phyloP scores from a whole-genome alignment of 2,797 vertebrate genomes.

The Pseudomugil gertrudae region DNA sequence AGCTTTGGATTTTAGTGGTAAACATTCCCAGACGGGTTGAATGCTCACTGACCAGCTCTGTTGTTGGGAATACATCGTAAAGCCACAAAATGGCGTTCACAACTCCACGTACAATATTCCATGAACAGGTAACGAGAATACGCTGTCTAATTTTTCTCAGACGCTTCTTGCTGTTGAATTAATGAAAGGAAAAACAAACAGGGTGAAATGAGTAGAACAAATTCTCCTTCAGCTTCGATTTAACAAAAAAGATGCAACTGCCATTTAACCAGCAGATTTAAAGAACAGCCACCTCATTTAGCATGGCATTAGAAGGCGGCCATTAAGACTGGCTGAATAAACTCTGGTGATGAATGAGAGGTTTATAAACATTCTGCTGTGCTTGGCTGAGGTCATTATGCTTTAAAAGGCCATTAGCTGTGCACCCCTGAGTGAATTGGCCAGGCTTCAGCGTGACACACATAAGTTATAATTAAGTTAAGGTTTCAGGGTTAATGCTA shows the following conservation, averaged over 20 bases:
- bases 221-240: constrained; percentile 47
- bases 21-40: too few species aligned
- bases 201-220: constrained; percentile 38
- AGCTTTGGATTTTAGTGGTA: too few species aligned
- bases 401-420: constrained; percentile 70
- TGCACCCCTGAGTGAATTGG: constrained; percentile 42
- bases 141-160: constrained; percentile 3
- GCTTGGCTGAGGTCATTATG: constrained; percentile 62
- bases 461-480: constrained; percentile 51
- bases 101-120: too few species aligned
- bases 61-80: too few species aligned
- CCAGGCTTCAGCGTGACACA: constrained; percentile 32
- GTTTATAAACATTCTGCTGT: constrained; percentile 67
- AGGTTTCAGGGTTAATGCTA: constrained; percentile 27
- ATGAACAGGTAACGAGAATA: too few species aligned
- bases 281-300: constrained; percentile 64
- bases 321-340: constrained; percentile 62
- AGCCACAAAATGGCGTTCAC: too few species aligned
- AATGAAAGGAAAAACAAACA: constrained; percentile 44
- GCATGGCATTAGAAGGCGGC: constrained; percentile 47
- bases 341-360: constrained; percentile 59
- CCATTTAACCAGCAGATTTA: constrained; percentile 57
- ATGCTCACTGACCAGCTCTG: too few species aligned
- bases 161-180: constrained; percentile 31
- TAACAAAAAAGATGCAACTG: constrained; percentile 41